Evolutionary conservation across 2,113 vertebrate genomes (phyloP).

Genomic region (Piprites chloris): DNA sequence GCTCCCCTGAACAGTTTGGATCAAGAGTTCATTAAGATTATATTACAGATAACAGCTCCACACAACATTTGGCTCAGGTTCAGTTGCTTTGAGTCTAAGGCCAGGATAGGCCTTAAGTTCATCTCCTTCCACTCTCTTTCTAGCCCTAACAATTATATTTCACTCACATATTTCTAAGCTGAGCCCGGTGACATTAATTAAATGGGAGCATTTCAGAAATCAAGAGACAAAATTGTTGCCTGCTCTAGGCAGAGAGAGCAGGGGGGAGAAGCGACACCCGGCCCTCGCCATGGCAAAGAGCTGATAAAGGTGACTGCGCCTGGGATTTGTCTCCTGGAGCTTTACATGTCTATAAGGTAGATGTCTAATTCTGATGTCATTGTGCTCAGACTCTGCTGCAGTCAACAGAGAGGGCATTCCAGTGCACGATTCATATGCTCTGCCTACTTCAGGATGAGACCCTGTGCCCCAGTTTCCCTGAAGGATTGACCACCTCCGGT

Average conservation of each 20-base stretch:
- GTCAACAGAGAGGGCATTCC: neutral
- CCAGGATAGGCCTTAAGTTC: neutral
- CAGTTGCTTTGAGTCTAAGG: neutral
- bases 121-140: neutral
- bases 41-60: neutral
- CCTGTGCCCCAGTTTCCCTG: neutral
- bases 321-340: conserved; percentile 12
- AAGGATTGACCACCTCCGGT: neutral
- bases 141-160: conserved; percentile 37
- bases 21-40: conserved; percentile 13
- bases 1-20: neutral
- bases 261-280: neutral
- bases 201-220: conserved; percentile 47
- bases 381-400: neutral
- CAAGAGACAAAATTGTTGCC: neutral
- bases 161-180: conserved; percentile 5
- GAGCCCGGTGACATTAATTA: conserved; percentile 48
- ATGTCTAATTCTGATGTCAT: conserved; percentile 1
- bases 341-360: conserved; percentile 6
- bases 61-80: conserved; percentile 14
- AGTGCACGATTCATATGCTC: neutral
- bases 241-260: conserved; percentile 9
- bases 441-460: neutral
- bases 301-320: neutral
- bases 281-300: neutral